Evolutionary conservation across 2,888 invertebrate species (phyloP), one percentile per base, ranked within the genome.

Genomic region (Azorinus chamasolen): DNA sequence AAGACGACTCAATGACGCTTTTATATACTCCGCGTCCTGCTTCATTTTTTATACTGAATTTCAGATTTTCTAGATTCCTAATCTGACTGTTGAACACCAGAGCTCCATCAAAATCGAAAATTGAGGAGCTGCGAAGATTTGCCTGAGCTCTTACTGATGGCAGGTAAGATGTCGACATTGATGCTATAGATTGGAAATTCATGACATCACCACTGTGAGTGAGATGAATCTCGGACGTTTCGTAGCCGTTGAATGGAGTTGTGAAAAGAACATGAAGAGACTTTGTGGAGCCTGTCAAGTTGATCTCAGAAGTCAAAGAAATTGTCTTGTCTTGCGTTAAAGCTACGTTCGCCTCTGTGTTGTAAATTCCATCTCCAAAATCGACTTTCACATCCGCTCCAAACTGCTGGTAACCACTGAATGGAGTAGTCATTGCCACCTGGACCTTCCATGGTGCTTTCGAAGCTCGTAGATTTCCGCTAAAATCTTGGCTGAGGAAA

Each of bases 241-340:
- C 66, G 18, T 54, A 71, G 22, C 66, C 66, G 20, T 20, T 20
- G 39, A 79, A 79, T 24, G 79, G 79, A 8, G 79, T 75, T 24
- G 46, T 37, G 5, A 74, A 5, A 8, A 63, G 65, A 16, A 75
- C 37, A 10, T 20, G 43, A 14, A 48, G 10, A 27, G 22, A 16
- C 22, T 62, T 55, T 10, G 74, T 69, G 8, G 53, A 39, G 5
- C 62, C 37, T 1, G 57, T 70, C 5, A 65, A n/a, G 20, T 71
- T 65, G 22, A 53, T 27, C 37, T 50, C 62, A 16, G 74, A 61
- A 37, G 53, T 27, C 5, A 74, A 2, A 37, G 73, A 50, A 25
- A 79, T 61, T 2, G 79, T 70, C 24, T 70, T 79, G n/a, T 54
- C 79, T 41, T 66, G 57, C 70, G 57, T 73, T 27, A 59, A 70